Conservation (phyloP, 2,113 vertebrate species). For the Gobio gobio region DNA sequence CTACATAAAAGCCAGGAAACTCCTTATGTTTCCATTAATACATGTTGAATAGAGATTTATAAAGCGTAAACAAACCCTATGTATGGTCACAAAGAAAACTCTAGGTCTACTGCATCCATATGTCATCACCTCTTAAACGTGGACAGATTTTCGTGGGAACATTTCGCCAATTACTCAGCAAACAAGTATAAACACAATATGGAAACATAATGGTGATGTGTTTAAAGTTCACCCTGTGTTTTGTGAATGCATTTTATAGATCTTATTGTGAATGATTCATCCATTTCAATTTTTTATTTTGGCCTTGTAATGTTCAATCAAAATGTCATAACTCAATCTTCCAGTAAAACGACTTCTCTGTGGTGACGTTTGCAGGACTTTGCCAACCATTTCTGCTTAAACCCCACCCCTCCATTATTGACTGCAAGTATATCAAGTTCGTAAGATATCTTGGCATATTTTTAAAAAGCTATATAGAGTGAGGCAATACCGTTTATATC, state of each 20-base stretch:
- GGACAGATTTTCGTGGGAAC: not conserved
- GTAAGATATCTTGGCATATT: not conserved
- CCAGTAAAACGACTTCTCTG: no score
- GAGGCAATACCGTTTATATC: not conserved
- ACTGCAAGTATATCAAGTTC: no score
- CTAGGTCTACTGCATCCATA: not conserved
- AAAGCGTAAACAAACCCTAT: not conserved
- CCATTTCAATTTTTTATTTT: not conserved
- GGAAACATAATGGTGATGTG: not conserved
- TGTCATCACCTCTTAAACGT: not conserved
- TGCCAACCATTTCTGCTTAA: not conserved
- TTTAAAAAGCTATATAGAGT: not conserved
- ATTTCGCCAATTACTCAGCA: not conserved
- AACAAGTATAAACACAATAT: not conserved
- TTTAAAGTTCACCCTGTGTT: not conserved
- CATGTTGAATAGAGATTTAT: not conserved
- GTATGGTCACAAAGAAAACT: slow-evolving; percentile 16
- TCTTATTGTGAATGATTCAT: not conserved
- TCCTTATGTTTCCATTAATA: not conserved
- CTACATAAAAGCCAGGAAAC: slow-evolving; percentile 16
- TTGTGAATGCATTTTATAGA: not conserved
- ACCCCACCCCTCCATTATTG: no score
- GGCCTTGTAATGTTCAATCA: not conserved
- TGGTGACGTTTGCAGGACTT: not conserved
- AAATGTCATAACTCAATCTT: not conserved